A percentile compares a stretch with the other conserved stretches of the same genome.
phyloP scores from a whole-genome alignment of 1,140 invertebrate species.

The Dryas iulia region DNA sequence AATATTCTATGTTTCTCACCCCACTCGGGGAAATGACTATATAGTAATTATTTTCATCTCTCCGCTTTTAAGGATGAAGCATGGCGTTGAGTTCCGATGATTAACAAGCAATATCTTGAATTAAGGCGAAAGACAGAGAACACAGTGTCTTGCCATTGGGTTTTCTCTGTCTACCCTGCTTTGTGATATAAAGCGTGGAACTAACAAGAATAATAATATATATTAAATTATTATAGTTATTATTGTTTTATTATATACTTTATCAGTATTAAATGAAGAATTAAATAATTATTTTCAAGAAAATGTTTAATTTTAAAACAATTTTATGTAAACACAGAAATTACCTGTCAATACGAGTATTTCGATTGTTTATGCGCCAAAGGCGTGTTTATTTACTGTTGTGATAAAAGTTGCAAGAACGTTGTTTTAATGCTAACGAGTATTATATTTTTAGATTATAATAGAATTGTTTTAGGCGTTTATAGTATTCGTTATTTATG shows the following conservation, averaged over 20 bases:
- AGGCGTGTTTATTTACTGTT: constrained; percentile 62
- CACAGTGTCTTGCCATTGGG: background rate
- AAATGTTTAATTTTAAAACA: no score
- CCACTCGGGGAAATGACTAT: no score
- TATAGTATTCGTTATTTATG: constrained; percentile 28
- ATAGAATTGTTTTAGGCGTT: constrained; percentile 34
- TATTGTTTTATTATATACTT: no score
- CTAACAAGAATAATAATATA: no score
- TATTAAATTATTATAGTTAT: no score
- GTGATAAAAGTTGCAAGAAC: constrained; percentile 62
- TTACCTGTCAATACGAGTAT: constrained; percentile 30
- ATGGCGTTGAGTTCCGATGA: background rate
- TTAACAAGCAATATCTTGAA: background rate
- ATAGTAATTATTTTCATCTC: no score
- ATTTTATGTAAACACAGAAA: constrained; percentile 32
- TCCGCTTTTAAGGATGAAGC: no score
- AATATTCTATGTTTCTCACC: no score
- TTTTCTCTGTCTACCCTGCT: background rate
- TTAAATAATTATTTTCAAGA: no score
- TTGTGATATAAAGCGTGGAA: no score
- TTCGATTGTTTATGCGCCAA: constrained; percentile 51
- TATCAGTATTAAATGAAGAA: no score
- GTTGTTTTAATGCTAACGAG: constrained; percentile 44
- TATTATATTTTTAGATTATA: constrained; percentile 34
- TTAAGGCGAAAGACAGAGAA: background rate